These are phyloP conservation scores for Pseudotriccus pelzelni DNA, from an alignment of 2,797 vertebrate species.

Conservation along the genomic window DNA sequence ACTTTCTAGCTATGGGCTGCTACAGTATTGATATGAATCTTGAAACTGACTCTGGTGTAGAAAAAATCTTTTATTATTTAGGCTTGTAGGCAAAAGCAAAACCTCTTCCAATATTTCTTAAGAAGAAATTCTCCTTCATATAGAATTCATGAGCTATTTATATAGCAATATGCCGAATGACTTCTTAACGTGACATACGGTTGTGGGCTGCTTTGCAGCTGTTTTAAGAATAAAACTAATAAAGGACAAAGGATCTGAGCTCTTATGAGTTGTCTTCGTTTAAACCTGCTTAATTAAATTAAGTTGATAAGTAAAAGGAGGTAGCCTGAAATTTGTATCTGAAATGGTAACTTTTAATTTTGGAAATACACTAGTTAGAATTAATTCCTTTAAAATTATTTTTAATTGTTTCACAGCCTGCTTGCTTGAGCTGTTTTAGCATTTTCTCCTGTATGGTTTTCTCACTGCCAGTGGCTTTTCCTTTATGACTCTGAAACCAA, in stretches of 20 bases:
- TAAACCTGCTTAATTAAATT: neutral
- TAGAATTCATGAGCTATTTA: conserved; percentile 48
- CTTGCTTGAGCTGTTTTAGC: neutral
- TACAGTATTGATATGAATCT: neutral
- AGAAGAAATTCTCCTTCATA: neutral
- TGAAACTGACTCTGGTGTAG: neutral
- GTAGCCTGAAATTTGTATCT: neutral
- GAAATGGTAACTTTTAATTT: neutral
- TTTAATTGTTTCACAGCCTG: neutral
- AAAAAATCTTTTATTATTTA: neutral
- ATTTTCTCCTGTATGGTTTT: neutral
- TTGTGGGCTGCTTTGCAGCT: neutral
- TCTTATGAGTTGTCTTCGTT: neutral
- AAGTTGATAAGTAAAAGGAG: neutral
- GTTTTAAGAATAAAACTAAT: conserved; percentile 11
- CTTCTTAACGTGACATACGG: neutral
- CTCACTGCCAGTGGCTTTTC: neutral
- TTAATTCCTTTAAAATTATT: neutral
- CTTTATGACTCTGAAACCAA: neutral
- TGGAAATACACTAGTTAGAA: neutral
- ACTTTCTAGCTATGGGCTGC: neutral
- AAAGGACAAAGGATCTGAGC: conserved; percentile 14
- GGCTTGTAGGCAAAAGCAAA: neutral
- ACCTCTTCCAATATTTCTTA: neutral
- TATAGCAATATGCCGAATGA: neutral